A percentile compares a stretch with the other conserved stretches of the same genome.
Conservation (phyloP, 2,888 invertebrate species). For the Torymus tubicola region DNA sequence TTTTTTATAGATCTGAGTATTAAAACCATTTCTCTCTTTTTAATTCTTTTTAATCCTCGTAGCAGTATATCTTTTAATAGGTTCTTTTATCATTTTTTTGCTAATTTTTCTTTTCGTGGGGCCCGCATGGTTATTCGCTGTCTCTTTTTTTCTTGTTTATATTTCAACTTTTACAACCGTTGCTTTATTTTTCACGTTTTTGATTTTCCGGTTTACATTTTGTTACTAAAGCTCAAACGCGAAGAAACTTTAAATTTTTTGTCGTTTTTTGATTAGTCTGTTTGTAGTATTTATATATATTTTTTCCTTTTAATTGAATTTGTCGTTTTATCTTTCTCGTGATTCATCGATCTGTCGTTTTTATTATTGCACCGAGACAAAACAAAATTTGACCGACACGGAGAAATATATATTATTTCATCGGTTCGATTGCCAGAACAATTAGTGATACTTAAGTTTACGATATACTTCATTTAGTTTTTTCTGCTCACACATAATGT, state of each 20-base stretch:
- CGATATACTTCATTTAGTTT: conserved; percentile 39
- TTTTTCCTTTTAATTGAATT: not conserved
- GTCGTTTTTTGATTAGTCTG: conserved; percentile 14
- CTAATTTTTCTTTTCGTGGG: conserved; percentile 39
- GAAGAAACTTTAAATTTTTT: conserved; percentile 16
- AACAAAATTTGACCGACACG: conserved; percentile 19
- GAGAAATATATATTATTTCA: conserved; percentile 36
- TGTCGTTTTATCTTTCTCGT: not conserved
- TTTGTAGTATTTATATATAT: conserved; percentile 1
- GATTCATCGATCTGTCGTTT: conserved; percentile 13
- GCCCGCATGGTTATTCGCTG: conserved; percentile 38
- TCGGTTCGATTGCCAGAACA: conserved; percentile 33
- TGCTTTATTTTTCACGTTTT: conserved; percentile 5
- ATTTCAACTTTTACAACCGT: conserved; percentile 24
- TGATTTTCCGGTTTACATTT: not conserved
- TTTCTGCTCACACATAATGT: conserved; percentile 43
- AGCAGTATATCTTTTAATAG: conserved; percentile 54
- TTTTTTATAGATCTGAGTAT: conserved; percentile 66
- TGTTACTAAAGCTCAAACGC: not conserved
- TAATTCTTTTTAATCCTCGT: conserved; percentile 52
- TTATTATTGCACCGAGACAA: conserved; percentile 31
- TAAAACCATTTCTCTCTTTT: conserved; percentile 62
- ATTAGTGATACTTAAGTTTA: conserved; percentile 31
- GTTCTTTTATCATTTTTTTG: conserved; percentile 37
- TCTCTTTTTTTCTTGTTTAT: conserved; percentile 28